Evolutionary conservation across 2,888 invertebrate species (phyloP), one percentile per base, ranked within the genome.

Genomic region (Yponomeuta sedellus): DNA sequence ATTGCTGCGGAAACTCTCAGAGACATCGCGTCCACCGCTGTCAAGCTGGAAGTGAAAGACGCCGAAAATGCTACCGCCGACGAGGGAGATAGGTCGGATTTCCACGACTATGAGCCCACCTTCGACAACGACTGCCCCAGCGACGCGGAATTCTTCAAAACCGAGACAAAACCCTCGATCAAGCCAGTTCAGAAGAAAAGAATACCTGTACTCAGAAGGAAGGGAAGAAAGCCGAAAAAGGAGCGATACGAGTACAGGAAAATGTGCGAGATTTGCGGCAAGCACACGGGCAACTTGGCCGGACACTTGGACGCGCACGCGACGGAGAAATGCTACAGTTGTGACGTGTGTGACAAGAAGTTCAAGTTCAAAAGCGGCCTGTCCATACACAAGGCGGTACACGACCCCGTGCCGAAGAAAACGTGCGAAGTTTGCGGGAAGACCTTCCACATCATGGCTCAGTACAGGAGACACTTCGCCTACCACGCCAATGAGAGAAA

Each of bases 401-500:
- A 92, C 73, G 78, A 89, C 25, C 82, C 88, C 10, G 89, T 85
- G 66, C 91, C 92, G 65, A 81, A 82, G 71, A 92, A 92, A 70
- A 90, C 88, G 0, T 93, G 93, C 70, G 91, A 92, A 65, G 83
- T 89, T 10, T 84, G 93, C 74, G 92, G 92, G 2, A 92, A 92
- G 70, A 86, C 88, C 0, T 93, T 93, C 73, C 90, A 90, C 69
- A 83, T 92, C 19, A 72, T 91, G 63, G 87, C 91, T 5, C 91
- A 92, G 70, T 90, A 92, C 64, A 80, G 86, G 22, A 79, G 91
- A 28, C 93, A 93, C 69, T 87, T 82, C 68, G 85, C 88, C 0
- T 92, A 91, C 68, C 93, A 93, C 74, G 92, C 91, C 1, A 92
- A 92, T 66, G 91, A 92, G 71, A 84, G 91, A 71, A 91, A 89